Conservation (phyloP, 2,113 vertebrate species). For the Mungos mungo region DNA sequence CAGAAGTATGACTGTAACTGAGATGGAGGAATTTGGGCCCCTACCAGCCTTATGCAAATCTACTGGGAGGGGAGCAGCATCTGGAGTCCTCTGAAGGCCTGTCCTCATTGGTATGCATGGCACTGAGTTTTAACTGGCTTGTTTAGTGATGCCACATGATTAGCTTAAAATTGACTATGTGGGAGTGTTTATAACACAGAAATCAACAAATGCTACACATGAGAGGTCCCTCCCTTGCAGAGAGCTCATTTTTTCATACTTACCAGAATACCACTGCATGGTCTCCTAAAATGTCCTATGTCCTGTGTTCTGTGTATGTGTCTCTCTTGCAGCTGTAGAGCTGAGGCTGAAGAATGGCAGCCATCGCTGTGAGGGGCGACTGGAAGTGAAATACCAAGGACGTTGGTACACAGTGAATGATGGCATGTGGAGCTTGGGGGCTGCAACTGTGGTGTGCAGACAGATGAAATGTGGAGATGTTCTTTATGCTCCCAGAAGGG, state of each 20-base stretch:
- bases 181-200: neutral
- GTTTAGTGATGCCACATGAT: neutral
- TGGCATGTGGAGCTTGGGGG: rapidly evolving
- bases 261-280: neutral
- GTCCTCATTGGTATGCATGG: neutral
- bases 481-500: rapidly evolving
- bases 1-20: neutral
- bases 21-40: neutral
- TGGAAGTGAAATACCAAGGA: conserved; percentile 49
- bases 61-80: neutral
- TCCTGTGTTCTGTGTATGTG: neutral
- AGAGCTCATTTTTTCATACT: neutral
- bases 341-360: conserved; percentile 60
- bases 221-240: too few species aligned
- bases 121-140: neutral
- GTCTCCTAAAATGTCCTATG: neutral
- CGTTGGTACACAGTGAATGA: conserved; percentile 29
- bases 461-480: conserved; percentile 66
- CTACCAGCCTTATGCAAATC: neutral
- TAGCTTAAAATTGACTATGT: neutral
- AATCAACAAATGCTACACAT: neutral
- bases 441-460: conserved; percentile 60
- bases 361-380: conserved; percentile 61
- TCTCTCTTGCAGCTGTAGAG: neutral
- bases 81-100: neutral